A percentile compares a stretch with the other conserved stretches of the same genome.
Evolutionary conservation across 2,888 invertebrate species (phyloP).

Genomic region (Watsonalla cultraria): DNA sequence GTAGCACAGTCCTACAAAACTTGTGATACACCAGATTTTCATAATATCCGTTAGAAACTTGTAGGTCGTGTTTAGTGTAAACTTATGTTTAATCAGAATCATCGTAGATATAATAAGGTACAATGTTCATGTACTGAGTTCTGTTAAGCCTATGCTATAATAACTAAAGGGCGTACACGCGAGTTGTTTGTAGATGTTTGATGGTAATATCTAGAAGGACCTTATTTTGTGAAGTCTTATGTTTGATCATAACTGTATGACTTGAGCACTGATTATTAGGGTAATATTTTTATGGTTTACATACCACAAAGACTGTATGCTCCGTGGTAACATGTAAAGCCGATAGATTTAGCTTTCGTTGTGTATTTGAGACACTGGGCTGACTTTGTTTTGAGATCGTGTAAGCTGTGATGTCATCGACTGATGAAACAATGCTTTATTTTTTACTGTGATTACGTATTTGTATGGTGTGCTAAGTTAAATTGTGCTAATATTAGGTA

Average conservation of each 20-base stretch:
- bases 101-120: background rate
- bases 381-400: constrained; percentile 56
- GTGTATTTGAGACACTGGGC: constrained; percentile 35
- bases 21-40: constrained; percentile 5
- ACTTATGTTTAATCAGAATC: background rate
- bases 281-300: constrained; percentile 6
- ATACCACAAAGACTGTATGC: constrained; percentile 30
- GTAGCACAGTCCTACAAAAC: constrained; percentile 12
- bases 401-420: constrained; percentile 72
- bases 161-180: background rate
- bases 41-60: background rate
- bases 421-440: constrained; percentile 74
- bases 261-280: constrained; percentile 3
- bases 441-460: constrained; percentile 75
- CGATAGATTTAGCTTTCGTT: constrained; percentile 30
- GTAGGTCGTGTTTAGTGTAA: background rate
- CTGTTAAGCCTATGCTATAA: too few relatives aligned
- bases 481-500: constrained; percentile 45
- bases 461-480: constrained; percentile 59
- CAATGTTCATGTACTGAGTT: too few relatives aligned
- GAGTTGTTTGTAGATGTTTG: background rate
- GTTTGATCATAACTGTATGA: constrained; percentile 10
- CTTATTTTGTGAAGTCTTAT: constrained; percentile 15
- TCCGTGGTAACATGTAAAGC: constrained; percentile 27
- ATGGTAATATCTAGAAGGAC: constrained; percentile 4